These are phyloP conservation scores for Scytalopus superciliaris DNA, from an alignment of 2,113 vertebrate species.

Conservation along the genomic window DNA sequence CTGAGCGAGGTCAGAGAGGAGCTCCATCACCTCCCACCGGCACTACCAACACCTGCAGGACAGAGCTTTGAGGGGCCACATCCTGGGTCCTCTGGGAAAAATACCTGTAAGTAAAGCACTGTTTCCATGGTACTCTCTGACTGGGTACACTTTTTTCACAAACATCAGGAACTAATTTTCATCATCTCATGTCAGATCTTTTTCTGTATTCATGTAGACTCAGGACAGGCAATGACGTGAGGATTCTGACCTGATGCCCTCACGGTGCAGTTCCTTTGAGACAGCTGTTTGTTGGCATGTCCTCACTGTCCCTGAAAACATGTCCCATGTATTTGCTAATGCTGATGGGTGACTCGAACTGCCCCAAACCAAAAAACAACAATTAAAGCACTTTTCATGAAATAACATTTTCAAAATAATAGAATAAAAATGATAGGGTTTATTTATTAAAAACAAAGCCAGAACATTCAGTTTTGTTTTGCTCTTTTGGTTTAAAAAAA, in stretches of 20 bases:
- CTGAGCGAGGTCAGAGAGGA: accelerated
- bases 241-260: neutral
- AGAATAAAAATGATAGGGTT: accelerated
- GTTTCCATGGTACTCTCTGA: neutral
- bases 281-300: neutral
- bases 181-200: neutral
- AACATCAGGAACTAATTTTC: neutral
- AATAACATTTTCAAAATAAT: neutral
- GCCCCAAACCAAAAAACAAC: accelerated
- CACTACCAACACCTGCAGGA: neutral
- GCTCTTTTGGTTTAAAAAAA: neutral
- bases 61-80: neutral
- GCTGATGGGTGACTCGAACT: neutral
- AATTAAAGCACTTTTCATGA: neutral
- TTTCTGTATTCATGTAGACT: neutral
- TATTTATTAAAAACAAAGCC: neutral
- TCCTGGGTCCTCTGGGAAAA: neutral
- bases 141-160: too few species aligned
- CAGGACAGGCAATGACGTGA: neutral
- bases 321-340: neutral
- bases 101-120: neutral
- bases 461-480: neutral
- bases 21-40: neutral
- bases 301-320: neutral
- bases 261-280: neutral